Evolutionary conservation across 2,888 invertebrate species (phyloP), one percentile per base, ranked within the genome.

Genomic region (Drosophila subsilvestris): DNA sequence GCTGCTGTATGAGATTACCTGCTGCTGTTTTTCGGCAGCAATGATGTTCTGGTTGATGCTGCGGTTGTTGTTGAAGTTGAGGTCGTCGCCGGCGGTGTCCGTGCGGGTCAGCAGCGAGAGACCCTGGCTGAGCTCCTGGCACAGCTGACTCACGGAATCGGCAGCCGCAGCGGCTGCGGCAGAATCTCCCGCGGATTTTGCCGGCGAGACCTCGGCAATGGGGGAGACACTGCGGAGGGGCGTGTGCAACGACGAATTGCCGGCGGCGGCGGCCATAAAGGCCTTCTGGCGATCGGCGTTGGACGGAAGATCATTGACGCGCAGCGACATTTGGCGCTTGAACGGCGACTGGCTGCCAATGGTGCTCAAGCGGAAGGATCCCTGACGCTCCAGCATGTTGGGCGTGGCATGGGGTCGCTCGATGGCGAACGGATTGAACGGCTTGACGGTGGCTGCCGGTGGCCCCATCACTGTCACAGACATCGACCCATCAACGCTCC

Each of bases 351-450:
- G 96, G 92, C 93, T 95, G 88, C 93, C 93, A 70, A 94, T 91
- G 89, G 96, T 96, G 84, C 95, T 95, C 92, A 98, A 97, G 54
- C 98, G 94, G 93, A 98, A 98, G 73, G 98, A 98, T 78, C 98
- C 98, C 93, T 99, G 99, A 37, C 99, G 94, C 92, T 98, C 97
- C 61, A 99, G 94, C 95, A 99, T 96, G 78, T 97, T 96, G 37
- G 97, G 96, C 47, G 99, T 98, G 66, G 99, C 99, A 91, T 98
- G 98, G 2, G 99, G 99, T 58, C 98, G 94, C 92, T 98, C 98
- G 84, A 98, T 98, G 10, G 98, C 98, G 92, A 97, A 97, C 1
- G 98, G 98, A 93, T 98, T 98, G 90, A 95, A 95, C 4, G 96
- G 94, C 74, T 94, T 93, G n/a, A 93, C 91, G n/a, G 85, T 89